Evolutionary conservation across 1,140 invertebrate genomes (phyloP).

Genomic region (Theocolax elegans): DNA sequence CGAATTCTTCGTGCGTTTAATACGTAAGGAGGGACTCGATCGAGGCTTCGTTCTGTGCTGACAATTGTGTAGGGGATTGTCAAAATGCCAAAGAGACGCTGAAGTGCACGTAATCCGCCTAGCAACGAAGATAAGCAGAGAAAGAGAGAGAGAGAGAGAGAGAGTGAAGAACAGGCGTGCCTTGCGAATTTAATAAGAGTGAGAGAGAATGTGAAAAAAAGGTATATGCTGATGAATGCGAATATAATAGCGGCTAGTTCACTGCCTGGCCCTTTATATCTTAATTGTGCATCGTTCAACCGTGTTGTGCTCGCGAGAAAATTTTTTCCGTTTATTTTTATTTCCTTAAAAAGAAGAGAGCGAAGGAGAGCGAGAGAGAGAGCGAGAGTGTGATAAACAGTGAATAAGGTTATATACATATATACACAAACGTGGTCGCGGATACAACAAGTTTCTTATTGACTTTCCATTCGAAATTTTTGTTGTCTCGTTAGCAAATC

Average conservation of each 20-base stretch:
- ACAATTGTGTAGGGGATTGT: neutral
- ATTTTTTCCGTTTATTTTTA: conserved; percentile 21
- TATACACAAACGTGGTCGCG: neutral
- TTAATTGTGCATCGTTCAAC: conserved; percentile 20
- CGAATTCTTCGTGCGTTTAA: neutral
- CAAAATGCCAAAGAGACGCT: conserved; percentile 23
- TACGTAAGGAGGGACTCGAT: neutral
- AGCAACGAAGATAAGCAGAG: neutral
- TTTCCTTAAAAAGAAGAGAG: neutral
- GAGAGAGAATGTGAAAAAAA: neutral
- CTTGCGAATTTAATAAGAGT: neutral
- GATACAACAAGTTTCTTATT: neutral
- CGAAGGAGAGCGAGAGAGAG: too few relatives aligned
- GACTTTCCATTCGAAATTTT: neutral
- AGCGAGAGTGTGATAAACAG: too few relatives aligned
- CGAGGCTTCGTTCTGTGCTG: neutral
- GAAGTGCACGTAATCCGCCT: neutral
- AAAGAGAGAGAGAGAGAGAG: neutral
- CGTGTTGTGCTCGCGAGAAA: too few relatives aligned
- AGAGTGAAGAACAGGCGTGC: neutral
- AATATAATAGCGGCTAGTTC: conserved; percentile 22
- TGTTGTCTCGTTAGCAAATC: too few relatives aligned
- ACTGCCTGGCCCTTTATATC: conserved; percentile 25
- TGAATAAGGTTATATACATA: neutral
- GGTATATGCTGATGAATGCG: neutral